Evolutionary conservation across 2,888 invertebrate species (phyloP), one percentile per base, ranked within the genome.

Genomic region (Camptogramma bilineatum): DNA sequence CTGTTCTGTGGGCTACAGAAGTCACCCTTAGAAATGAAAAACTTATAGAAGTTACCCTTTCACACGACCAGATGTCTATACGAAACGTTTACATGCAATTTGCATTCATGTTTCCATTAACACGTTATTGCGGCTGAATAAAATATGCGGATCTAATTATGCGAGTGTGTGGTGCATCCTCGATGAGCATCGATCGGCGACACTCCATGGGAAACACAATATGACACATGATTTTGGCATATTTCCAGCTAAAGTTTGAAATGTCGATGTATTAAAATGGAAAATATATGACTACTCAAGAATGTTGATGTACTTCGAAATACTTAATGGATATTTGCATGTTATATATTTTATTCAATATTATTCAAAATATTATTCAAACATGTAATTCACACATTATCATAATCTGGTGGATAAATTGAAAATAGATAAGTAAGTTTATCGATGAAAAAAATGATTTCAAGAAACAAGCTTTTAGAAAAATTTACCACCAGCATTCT

Each of bases 111-210:
- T 59, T 61, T 64, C 66, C 62, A 64, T 71, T 64, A 62, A 52
- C 68, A 66, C 68, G 57, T 69, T 68, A 69, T 69, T 71, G 69
- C 71, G 57, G 57, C 65, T 71, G 68, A 68, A 73, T 73, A 66
- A 69, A 69, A 71, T 69, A 73, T 69, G 69, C 68, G 69, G 56
- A 68, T 65, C 59, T 68, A 66, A 71, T 68, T 66, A 63, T 52
- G 58, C 54, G 46, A 31, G 16, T 54, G 59, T 58, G 55, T 51
- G 55, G 44, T 52, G 65, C 53, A 66, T 66, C 47, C 28, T 31
- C 16, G 58, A 66, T 66, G 62, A 62, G 62, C 19, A 54, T 54
- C 57, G 61, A 62, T 54, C 54, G 50, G 9, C 46, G 31, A 44
- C 31, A 13, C n/a, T 28, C 48, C 24, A 28, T 57, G 58, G 54